Percentiles rank a stretch among this genome's conserved stretches.
Conservation (phyloP, 2,888 invertebrate species). For the Ametastegia equiseti region DNA sequence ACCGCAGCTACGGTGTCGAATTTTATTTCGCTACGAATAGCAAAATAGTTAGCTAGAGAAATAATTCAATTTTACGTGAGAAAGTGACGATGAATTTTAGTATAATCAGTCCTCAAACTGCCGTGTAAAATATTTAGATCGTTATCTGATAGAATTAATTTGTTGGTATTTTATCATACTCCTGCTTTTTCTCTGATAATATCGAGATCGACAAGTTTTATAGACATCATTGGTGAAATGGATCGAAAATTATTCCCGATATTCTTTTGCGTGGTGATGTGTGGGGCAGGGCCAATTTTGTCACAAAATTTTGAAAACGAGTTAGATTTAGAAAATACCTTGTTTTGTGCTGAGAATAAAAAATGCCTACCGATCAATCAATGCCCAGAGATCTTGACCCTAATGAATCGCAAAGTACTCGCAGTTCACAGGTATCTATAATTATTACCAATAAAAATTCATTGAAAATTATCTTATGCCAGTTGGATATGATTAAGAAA, state of each 20-base stretch:
- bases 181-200: background rate
- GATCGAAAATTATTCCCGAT: background rate
- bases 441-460: conserved; percentile 28
- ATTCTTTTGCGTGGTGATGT: background rate
- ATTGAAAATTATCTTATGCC: background rate
- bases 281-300: conserved; percentile 26
- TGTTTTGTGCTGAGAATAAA: conserved; percentile 61
- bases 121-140: background rate
- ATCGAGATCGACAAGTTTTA: background rate
- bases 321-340: conserved; percentile 53
- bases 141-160: background rate
- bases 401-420: conserved; percentile 63
- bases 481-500: background rate
- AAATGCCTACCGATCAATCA: conserved; percentile 60
- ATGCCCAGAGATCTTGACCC: conserved; percentile 60
- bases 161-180: background rate
- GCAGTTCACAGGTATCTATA: conserved; percentile 64
- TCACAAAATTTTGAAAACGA: conserved; percentile 50
- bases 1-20: conserved; percentile 19
- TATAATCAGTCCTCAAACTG: background rate
- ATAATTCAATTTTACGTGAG: background rate
- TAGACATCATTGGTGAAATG: background rate
- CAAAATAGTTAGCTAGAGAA: background rate
- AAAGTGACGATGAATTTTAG: background rate
- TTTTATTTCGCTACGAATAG: background rate